Percentiles rank a stretch among this genome's conserved stretches.
phyloP scores from a whole-genome alignment of 2,113 vertebrate genomes.

The Naja naja region DNA sequence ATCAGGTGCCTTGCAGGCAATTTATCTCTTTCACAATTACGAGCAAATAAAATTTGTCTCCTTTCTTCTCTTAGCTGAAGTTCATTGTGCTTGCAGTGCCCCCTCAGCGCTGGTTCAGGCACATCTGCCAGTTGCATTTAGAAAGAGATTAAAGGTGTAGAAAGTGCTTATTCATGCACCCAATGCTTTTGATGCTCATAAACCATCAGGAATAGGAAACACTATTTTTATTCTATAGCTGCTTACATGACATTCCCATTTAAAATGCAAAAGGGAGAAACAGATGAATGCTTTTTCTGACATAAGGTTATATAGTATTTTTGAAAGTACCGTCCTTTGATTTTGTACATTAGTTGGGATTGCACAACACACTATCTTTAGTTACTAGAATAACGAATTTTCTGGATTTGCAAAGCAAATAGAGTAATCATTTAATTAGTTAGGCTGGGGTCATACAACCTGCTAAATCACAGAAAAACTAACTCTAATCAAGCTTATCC shows the following conservation, averaged over 20 bases:
- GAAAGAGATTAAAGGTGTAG: conserved; percentile 50
- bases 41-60: conserved; percentile 14
- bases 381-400: not conserved
- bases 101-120: conserved; percentile 29
- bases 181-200: not conserved
- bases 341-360: not conserved
- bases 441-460: not conserved
- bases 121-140: conserved; percentile 44
- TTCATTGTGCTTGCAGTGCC: conserved; percentile 31
- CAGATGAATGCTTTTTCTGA: not conserved
- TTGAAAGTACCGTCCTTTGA: not conserved
- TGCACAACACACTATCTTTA: not conserved
- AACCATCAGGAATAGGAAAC: not conserved
- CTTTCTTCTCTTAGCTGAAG: conserved; percentile 20
- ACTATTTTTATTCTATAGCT: conserved; percentile 1
- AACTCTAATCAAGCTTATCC: not conserved
- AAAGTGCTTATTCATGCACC: not conserved
- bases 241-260: conserved; percentile 1
- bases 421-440: not conserved
- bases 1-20: conserved; percentile 8
- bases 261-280: not conserved
- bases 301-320: not conserved
- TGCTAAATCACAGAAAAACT: not conserved
- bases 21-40: conserved; percentile 51
- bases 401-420: not conserved